Evolutionary conservation across 2,113 vertebrate genomes (phyloP).

Genomic region (Trochalopteron elliotii): DNA sequence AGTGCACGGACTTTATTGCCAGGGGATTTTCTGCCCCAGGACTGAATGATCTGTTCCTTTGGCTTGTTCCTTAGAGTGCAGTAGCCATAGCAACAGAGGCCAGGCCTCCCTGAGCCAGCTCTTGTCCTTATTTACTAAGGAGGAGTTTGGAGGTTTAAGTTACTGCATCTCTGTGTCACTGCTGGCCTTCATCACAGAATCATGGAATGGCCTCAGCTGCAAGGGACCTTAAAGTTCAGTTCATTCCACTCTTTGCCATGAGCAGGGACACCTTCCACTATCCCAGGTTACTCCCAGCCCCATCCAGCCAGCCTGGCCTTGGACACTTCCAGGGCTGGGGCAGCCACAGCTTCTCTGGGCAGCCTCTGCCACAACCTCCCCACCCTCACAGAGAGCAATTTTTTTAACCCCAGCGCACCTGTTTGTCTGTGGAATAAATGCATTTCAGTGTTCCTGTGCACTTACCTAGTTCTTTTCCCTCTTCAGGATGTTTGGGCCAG

Average conservation of each 20-base stretch:
- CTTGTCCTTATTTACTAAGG: neutral
- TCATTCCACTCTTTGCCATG: neutral
- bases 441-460: neutral
- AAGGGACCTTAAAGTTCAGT: neutral
- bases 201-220: neutral
- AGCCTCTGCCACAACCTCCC: neutral
- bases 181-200: neutral
- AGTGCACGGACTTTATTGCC: neutral
- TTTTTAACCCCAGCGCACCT: neutral
- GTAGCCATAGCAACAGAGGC: neutral
- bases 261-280: neutral
- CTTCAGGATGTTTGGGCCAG: conserved; percentile 83
- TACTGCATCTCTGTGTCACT: neutral
- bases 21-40: neutral
- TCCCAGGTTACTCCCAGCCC: neutral
- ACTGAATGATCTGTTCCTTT: neutral
- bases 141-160: neutral
- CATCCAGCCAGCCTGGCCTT: rapidly evolving
- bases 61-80: neutral
- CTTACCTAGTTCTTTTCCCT: neutral
- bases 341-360: neutral
- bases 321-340: neutral
- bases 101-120: neutral
- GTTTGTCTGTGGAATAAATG: neutral
- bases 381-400: neutral